phyloP scores from a whole-genome alignment of 2,888 invertebrate species.

The Polydrusus pterygomalis region DNA sequence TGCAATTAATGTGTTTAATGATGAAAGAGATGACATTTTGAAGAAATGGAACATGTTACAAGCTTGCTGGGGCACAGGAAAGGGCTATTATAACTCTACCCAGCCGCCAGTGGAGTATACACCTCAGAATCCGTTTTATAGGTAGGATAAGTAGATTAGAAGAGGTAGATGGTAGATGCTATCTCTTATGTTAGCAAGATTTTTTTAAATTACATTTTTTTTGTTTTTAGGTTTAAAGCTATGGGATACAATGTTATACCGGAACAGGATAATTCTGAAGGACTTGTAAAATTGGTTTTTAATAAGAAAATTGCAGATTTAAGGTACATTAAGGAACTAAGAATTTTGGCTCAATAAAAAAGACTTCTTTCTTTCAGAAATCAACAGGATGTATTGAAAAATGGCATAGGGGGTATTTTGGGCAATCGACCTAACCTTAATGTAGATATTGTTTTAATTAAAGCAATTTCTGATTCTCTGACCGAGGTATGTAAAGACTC shows the following conservation, averaged over 20 bases:
- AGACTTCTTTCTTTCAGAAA: conserved; percentile 71
- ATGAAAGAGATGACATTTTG: conserved; percentile 94
- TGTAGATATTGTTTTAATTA: conserved; percentile 85
- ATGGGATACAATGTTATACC: conserved; percentile 94
- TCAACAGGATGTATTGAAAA: conserved; percentile 82
- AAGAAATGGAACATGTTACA: conserved; percentile 97
- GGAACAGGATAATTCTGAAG: conserved; percentile 91
- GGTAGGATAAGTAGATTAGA: conserved; percentile 12
- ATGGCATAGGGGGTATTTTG: conserved; percentile 81
- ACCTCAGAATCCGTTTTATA: conserved; percentile 91
- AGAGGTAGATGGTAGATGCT: too few relatives aligned
- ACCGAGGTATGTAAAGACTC: conserved; percentile 77
- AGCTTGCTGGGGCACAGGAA: conserved; percentile 90
- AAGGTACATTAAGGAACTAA: conserved; percentile 73
- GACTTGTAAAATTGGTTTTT: conserved; percentile 89
- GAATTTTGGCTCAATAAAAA: background rate
- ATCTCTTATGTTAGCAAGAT: background rate
- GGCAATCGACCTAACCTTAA: conserved; percentile 90
- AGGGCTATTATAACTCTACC: conserved; percentile 85
- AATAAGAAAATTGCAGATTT: conserved; percentile 88
- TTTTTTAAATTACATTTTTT: background rate
- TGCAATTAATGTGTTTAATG: conserved; percentile 85
- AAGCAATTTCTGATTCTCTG: conserved; percentile 85
- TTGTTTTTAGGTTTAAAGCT: conserved; percentile 85
- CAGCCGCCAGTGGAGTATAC: conserved; percentile 89